Evolutionary conservation across 1,140 invertebrate species (phyloP), one percentile per base, ranked within the genome.

Genomic region (Anadara kagoshimensis): DNA sequence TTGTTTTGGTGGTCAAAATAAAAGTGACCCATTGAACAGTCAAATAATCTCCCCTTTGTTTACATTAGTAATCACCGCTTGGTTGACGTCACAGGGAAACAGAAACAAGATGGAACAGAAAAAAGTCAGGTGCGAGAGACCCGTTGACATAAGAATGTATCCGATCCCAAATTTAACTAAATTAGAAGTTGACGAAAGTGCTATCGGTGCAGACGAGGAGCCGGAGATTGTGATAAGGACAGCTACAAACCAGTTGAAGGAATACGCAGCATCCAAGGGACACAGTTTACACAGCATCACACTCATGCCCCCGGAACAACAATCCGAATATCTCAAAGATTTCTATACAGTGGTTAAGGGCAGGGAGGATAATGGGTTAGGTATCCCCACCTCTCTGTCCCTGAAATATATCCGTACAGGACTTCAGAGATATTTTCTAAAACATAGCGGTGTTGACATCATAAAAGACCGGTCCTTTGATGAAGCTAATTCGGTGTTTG

Each of bases 351-450:
- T 79, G 58, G 59, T 82, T 18, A 84, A 79, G 68, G 63, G 76
- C 16, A 73, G 78, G 54, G 62, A 71, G 36, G 78, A 77, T 26
- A 73, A 77, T 54, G 29, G 71, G 36, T 70, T 67, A 2, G 29
- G 29, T 36, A 56, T 51, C 7, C 62, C 62, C 20, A 49, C 49
- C 49, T 64, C 62, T 24, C 36, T 64, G 14, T 58, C 63, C 24
- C 53, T 85, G 20, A 79, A 81, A 47, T 78, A 80, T 43, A 70
- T 86, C 36, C 45, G 84, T 10, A 69, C 67, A 1, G 84, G 83
- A 43, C 67, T 86, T 16, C 80, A 81, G 44, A 81, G 80, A 63
- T 86, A 82, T 62, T 86, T 86, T 59, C 65, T 78, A n/a, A 80
- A 82, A 51, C 74, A 83, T 58, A 68, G 71, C 26, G 76, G 73